Base-by-base conservation (phyloP, 2,888 invertebrate species). In the Formica aserva region DNA sequence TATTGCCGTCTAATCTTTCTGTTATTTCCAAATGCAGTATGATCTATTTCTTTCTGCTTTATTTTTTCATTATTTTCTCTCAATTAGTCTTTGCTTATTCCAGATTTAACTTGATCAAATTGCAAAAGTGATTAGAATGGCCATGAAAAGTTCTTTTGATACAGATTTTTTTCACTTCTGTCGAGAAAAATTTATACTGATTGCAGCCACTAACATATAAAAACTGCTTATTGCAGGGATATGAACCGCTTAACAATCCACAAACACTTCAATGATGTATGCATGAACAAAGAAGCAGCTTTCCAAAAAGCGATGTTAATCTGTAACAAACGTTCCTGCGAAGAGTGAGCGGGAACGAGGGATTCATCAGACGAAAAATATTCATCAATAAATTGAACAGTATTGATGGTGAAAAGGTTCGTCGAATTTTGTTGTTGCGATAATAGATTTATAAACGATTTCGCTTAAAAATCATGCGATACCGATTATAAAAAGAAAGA, bases 171-270 rank as follows among this genome's bases (percentile, higher is more conserved):
- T 26, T 22, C 29, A 55, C 41, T 38, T 29, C n/a, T 35, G 15
- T 38, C 9, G 0, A 29, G n/a, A 55, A 29, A 26, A 13, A 18
- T 52, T 55, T 41, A 32, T 55, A n/a, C 1, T 1, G 22, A 13
- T 32, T 35, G 8, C n/a, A 6, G 6, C 9, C 26, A 71, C 8
- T 84, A 63, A 85, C 11, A 32, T 38, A 41, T 52, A 52, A 69
- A 52, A 69, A 48, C 6, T 55, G 13, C 85, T 74, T 84, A 35
- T 92, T 92, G 69, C 88, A 94, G 94, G 94, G 94, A 75, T 94
- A 94, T 83, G 93, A 93, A 82, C 93, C 92, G 82, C 89, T 94
- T 52, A 91, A 86, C 77, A 91, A 92, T 88, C 89, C 94, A 22
- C 91, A 92, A 87, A 88, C 86, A 18, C 77, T 86, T 72, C 92